Evolutionary conservation across 1,140 invertebrate genomes (phyloP), one percentile per base, ranked within the genome.

Genomic region (Listronotus bonariensis): DNA sequence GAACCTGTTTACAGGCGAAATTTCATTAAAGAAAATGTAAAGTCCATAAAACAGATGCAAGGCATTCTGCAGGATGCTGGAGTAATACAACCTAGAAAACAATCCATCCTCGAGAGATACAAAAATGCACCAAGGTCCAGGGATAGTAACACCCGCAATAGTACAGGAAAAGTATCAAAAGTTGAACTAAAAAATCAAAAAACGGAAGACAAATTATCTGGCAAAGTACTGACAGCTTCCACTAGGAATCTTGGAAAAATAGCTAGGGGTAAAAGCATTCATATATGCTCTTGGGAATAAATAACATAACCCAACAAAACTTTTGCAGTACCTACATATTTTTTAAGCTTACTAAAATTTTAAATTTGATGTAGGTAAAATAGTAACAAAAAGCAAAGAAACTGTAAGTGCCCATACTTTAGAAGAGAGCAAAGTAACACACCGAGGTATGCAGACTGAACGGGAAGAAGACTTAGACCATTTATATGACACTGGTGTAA

Each of bases 11-110:
- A 81, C 71, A 81, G 80, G 75, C 80, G 80, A 71, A 84, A 84
- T 72, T 84, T 83, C 65, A 83, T 84, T 51, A 82, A 77, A 72
- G 83, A 84, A 78, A 84, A 84, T 61, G 81, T 84, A 73, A 81
- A 79, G 68, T 81, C 82, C 51, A 75, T 84, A 31, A 83, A 83
- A 70, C 78, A 78, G 57, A 81, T 84, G 59, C 82, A 83, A 67
- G 79, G 78, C 36, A 77, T 82, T 56, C 75, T 81, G 0, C 80
- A 80, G 68, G 77, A 80, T 38, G 72, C 77, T n/a, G 78, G 79
- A 46, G 59, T 58, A 14, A 48, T 57, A 15, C 43, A 66, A 38
- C 49, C 65, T 3, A 45, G n/a, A 76, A 69, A 64, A 66, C 61
- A 18, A 54, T 79, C 41, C 70, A 17, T 8, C 49, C 18, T 14